A percentile compares a stretch with the other conserved stretches of the same genome.
phyloP scores from a whole-genome alignment of 1,140 invertebrate species.

The Tribolium castaneum region DNA sequence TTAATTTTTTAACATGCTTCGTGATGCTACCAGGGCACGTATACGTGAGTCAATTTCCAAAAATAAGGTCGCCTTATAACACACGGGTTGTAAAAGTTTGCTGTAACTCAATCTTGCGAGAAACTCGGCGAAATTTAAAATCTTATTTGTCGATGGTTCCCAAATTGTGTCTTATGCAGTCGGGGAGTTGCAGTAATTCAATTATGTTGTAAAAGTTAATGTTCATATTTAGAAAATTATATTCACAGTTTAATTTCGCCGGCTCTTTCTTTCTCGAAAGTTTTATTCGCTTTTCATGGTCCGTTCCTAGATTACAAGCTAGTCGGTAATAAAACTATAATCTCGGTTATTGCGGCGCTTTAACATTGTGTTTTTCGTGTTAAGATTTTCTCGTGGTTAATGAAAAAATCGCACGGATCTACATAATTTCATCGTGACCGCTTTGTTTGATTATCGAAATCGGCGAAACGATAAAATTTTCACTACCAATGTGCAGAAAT shows the following conservation, averaged over 20 bases:
- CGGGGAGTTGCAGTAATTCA: not conserved
- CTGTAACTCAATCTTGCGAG: not conserved
- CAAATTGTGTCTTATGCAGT: not conserved
- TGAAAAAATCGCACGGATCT: not conserved
- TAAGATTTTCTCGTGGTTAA: not conserved
- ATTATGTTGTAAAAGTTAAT: slow-evolving; percentile 21
- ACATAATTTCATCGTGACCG: not conserved
- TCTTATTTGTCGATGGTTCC: not conserved
- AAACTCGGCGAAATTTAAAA: slow-evolving; percentile 11
- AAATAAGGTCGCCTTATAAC: slow-evolving; percentile 4
- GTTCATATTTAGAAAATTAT: slow-evolving; percentile 22
- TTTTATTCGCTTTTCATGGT: not conserved
- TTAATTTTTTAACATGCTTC: not conserved
- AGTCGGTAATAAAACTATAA: not conserved
- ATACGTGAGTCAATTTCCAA: not conserved
- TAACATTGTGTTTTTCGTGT: slow-evolving; percentile 13
- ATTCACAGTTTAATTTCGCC: not conserved
- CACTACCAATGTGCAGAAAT: slow-evolving; percentile 20
- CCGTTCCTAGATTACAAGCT: not conserved
- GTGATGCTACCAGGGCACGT: not conserved
- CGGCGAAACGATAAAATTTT: slow-evolving; percentile 3
- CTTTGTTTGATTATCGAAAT: not conserved
- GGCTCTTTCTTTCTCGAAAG: not conserved
- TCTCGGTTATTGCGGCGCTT: not conserved
- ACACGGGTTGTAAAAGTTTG: not conserved